Evolutionary conservation across 2,113 vertebrate species (phyloP), one percentile per base, ranked within the genome.

Genomic region (Pitta sordida): DNA sequence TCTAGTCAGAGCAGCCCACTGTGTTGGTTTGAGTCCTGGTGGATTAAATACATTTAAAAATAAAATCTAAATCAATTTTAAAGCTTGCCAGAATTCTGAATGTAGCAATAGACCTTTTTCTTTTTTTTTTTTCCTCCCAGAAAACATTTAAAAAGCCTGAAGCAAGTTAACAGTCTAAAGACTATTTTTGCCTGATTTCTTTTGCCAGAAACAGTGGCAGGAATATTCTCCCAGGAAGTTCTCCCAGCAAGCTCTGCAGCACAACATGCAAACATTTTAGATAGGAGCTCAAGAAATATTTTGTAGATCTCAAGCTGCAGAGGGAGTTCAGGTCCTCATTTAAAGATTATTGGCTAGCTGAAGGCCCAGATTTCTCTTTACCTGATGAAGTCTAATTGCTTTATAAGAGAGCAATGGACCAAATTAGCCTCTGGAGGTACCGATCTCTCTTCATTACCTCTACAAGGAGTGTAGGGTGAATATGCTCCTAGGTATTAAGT

Each of bases 351-450:
- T 77, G 90, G 58, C 85, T 76, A 90, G 67, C 14, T 69, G 46
- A 87, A 84, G 63, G 37, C 63, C 49, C 51, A 88, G 49, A 80
- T 80, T 93, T 77, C 55, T 86, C 37, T 55, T 88, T 86, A 77
- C 34, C 11, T 74, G 63, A 69, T 90, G 80, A 88, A 86, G 46
- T 24, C 75, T 90, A 90, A 96, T 94, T 93, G 83, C 65, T 60
- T 91, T 69, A 37, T 63, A 83, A 86, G 59, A 68, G 58, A 94
- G 55, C 73, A 83, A 43, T 90, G 91, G 83, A 32, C 51, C 93
- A 65, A 83, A 90, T 93, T 65, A 86, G 9, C 34, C 88, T 73
- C 88, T 74, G 83, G 79, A 90, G 49, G 17, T 77, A 53, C 41
- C 71, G 21, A 3, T 29, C 48, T 73, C 67, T 91, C 73, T 70